Conservation (phyloP, 2,797 vertebrate genomes). For the Menidia menidia region DNA sequence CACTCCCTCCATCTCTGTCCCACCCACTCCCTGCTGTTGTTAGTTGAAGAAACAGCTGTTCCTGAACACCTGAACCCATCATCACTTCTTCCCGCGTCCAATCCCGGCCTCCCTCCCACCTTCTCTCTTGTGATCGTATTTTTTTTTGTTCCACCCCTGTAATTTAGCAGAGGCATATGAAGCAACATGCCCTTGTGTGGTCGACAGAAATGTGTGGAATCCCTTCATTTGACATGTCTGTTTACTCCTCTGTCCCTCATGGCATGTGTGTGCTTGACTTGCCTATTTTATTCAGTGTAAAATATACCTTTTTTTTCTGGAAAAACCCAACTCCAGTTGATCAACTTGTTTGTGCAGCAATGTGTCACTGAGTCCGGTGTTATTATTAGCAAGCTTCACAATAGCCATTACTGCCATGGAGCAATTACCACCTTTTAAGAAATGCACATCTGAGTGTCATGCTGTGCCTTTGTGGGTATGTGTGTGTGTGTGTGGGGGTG, state of each 20-base stretch:
- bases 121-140: conserved; percentile 19
- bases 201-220: conserved; percentile 78
- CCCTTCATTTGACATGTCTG: conserved; percentile 47
- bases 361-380: conserved; percentile 33
- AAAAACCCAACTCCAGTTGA: background rate
- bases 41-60: conserved; percentile 79
- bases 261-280: background rate
- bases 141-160: conserved; percentile 63
- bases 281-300: background rate
- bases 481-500: conserved; percentile 22
- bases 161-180: conserved; percentile 71
- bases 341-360: conserved; percentile 36
- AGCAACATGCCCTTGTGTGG: conserved; percentile 78
- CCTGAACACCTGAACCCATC: conserved; percentile 77
- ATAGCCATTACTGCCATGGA: conserved; percentile 51
- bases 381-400: conserved; percentile 59
- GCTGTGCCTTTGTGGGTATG: conserved; percentile 1
- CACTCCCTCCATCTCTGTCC: conserved; percentile 20
- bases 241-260: conserved; percentile 45
- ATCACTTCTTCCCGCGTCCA: conserved; percentile 27
- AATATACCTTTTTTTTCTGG: background rate
- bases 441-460: conserved; percentile 47
- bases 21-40: conserved; percentile 38
- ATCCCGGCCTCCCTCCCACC: conserved; percentile 5
- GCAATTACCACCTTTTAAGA: conserved; percentile 58